Base-by-base conservation (phyloP, 2,888 invertebrate genomes). In the Stenodema calcarata region DNA sequence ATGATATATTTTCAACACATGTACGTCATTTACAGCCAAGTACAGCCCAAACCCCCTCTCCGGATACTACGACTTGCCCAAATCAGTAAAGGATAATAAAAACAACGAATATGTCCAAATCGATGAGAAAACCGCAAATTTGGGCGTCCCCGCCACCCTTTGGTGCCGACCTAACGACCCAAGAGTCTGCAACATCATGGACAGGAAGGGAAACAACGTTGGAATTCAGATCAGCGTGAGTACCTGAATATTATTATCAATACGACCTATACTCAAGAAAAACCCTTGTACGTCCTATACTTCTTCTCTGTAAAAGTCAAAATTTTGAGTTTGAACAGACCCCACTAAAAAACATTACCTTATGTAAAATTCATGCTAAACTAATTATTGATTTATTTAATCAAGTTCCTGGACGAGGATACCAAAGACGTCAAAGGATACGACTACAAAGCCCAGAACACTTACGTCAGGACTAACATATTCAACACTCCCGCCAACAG, bases 161-260 rank as follows among this genome's bases (percentile, higher is more conserved):
- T 88, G 83, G 42, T 88, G 87, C 28, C 75, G 70, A 12, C 87
- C 80, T 6, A 35, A 82, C 1, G 88, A 87, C 73, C 87, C 87
- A 3, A 84, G 87, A 18, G 80, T 88, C 12, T 88, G 83, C 30
- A 41, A 85, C 18, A 75, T 87, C 18, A 81, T 54, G n/a, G 88
- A 88, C 83, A 86, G 80, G 7, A 47, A 78, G 28, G 87, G 87
- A 1, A 87, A 82, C 28, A 85, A 81, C 50, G 87, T 83, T 54
- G 87, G 88, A 41, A 30, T 87, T 14, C 88, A 87, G 14, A 35
- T 35, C 35, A 35, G 35, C 35, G 35, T 35, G 35, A 35, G 35
- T 35, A n/a, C n/a, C n/a, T n/a, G n/a, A n/a, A n/a, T n/a, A n/a
- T n/a, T n/a, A n/a, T n/a, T n/a, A n/a, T n/a, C n/a, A n/a, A n/a